Evolutionary conservation across 2,888 invertebrate genomes (phyloP).

Genomic region (Athalia cordata): DNA sequence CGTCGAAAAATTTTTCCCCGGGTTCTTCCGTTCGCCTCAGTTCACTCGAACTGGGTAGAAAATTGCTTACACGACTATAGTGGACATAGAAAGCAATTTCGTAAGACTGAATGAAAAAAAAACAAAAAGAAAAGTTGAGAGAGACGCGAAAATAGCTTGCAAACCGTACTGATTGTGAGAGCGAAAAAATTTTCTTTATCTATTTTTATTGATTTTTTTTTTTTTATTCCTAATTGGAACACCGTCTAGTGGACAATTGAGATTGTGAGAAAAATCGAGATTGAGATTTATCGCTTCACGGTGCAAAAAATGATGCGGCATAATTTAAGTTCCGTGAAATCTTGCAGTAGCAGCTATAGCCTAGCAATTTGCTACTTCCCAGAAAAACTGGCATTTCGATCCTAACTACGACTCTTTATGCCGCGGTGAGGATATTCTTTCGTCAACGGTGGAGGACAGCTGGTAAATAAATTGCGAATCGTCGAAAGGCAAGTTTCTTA

Average conservation of each 20-base stretch:
- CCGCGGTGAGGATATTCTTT: not conserved
- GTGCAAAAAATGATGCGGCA: no score
- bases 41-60: slow-evolving; percentile 6
- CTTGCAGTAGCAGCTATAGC: no score
- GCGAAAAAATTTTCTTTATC: no score
- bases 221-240: no score
- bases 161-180: no score
- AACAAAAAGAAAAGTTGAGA: not conserved
- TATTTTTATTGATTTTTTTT: no score
- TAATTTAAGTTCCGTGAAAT: no score
- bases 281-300: no score
- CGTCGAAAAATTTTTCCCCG: not conserved
- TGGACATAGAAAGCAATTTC: not conserved
- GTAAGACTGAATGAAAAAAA: not conserved
- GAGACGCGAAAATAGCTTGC: no score
- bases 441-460: slow-evolving; percentile 44
- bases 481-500: slow-evolving; percentile 47
- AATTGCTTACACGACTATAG: not conserved
- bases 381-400: not conserved
- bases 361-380: no score
- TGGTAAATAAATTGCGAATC: slow-evolving; percentile 53
- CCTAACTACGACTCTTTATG: not conserved
- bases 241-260: no score
- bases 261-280: no score
- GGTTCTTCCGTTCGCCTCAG: slow-evolving; percentile 3